Evolutionary conservation across 2,797 vertebrate species (phyloP), one percentile per base, ranked within the genome.

Genomic region (Saxicola maurus): DNA sequence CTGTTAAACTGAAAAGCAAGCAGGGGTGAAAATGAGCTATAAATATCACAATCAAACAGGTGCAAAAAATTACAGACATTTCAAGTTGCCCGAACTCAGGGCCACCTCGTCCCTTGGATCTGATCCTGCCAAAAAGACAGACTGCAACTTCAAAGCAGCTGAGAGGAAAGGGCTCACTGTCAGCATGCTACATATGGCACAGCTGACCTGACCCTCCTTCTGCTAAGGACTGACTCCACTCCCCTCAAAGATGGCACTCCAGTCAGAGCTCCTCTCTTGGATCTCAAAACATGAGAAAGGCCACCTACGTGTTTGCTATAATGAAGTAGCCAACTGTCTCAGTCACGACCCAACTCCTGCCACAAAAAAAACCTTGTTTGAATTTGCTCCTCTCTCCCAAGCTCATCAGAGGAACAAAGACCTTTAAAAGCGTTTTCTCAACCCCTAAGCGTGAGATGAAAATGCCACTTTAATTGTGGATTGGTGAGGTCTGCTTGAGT

Each of bases 271-370:
- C 52, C 49, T 83, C 52, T 87, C 85, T 57, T 73, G 80, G 76
- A 83, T 76, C 64, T 87, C 55, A 92, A 64, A 86, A 76, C 64
- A 89, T 6, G 56, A 91, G 80, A 78, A 84, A 81, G 74, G 85
- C 64, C 82, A 94, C 94, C 92, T 86, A 91, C 56, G 1, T 69
- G 25, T 73, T 87, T 86, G 87, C 87, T 84, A 46, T 89, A 95
- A 87, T 65, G 82, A 92, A 92, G 78, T 27, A 84, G 68, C 61
- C 82, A 89, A 79, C 71, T 64, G 72, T 71, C n/a, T 90, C 67
- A n/a, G 35, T 82, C 55, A 86, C 1, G 6, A 95, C 62, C 74
- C 75, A 89, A 51, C 66, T 83, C 49, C 86, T 80, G 33, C 53
- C 90, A 71, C 77, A 89, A 78, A 90, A 65, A 49, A 48, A 31